These are phyloP conservation scores for Takifugu ocellatus DNA, from an alignment of 2,797 vertebrate species.

Conservation along the genomic window DNA sequence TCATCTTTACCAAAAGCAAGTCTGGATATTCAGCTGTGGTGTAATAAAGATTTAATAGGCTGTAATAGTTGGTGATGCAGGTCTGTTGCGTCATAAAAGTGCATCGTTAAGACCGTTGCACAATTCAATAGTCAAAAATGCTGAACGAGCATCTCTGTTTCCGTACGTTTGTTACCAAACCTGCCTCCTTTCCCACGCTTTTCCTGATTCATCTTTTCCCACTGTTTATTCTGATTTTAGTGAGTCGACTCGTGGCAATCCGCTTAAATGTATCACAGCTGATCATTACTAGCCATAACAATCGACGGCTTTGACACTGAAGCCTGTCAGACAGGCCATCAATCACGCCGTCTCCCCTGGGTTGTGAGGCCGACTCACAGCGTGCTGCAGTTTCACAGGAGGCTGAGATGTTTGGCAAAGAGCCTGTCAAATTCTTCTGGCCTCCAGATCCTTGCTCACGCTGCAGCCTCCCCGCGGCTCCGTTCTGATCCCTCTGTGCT, in stretches of 20 bases:
- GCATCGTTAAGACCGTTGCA: not conserved
- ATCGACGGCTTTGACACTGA: not conserved
- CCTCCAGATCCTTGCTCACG: not conserved
- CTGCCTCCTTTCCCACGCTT: no score
- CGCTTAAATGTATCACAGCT: no score
- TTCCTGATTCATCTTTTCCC: no score
- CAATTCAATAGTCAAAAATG: no score
- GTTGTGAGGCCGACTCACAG: constrained; percentile 8
- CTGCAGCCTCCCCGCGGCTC: not conserved
- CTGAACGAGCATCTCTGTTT: no score
- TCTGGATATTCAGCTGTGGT: not conserved
- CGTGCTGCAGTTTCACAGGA: constrained; percentile 25
- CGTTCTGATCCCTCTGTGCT: not conserved
- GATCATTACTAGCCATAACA: no score
- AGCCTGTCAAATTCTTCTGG: not conserved
- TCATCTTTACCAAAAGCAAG: no score
- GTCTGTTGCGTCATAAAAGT: not conserved
- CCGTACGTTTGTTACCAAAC: no score
- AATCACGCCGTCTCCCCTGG: constrained; percentile 7
- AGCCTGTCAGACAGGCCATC: constrained; percentile 13
- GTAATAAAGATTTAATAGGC: not conserved
- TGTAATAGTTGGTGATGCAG: no score
- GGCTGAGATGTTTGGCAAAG: constrained; percentile 29
- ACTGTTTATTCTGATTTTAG: no score
- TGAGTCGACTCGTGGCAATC: no score